Conservation (phyloP, 2,113 vertebrate species). For the Cryptomyrus ogoouensis region DNA sequence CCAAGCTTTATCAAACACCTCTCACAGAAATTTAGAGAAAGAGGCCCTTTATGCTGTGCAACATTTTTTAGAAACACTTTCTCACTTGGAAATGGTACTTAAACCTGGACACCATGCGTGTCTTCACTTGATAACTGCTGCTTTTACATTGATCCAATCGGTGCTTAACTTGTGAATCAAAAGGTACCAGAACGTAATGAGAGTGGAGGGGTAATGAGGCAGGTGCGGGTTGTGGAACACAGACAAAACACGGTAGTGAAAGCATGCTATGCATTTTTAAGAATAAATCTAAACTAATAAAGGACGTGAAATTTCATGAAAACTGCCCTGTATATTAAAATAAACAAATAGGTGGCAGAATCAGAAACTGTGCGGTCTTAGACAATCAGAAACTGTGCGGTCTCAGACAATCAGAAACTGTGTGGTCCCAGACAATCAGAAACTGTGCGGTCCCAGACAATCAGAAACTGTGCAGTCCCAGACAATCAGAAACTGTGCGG, state of each 20-base stretch:
- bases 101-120: not conserved
- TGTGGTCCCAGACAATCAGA: no score
- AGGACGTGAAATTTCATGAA: not conserved
- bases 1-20: not conserved
- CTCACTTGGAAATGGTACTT: not conserved
- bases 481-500: no score
- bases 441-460: no score
- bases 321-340: not conserved
- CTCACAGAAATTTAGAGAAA: not conserved
- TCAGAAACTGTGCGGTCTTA: no score
- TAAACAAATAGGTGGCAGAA: not conserved
- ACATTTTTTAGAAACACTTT: not conserved
- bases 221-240: not conserved
- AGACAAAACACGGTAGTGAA: not conserved
- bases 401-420: no score
- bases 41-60: not conserved
- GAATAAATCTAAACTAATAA: not conserved
- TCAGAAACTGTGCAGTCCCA: no score
- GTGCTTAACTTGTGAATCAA: not conserved
- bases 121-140: not conserved
- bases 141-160: not conserved
- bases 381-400: not conserved
- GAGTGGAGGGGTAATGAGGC: not conserved
- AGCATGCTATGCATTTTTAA: not conserved
- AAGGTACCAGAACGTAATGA: not conserved